These are phyloP conservation scores for Nasonovia ribisnigri DNA, from an alignment of 2,888 invertebrate species.

Conservation along the genomic window DNA sequence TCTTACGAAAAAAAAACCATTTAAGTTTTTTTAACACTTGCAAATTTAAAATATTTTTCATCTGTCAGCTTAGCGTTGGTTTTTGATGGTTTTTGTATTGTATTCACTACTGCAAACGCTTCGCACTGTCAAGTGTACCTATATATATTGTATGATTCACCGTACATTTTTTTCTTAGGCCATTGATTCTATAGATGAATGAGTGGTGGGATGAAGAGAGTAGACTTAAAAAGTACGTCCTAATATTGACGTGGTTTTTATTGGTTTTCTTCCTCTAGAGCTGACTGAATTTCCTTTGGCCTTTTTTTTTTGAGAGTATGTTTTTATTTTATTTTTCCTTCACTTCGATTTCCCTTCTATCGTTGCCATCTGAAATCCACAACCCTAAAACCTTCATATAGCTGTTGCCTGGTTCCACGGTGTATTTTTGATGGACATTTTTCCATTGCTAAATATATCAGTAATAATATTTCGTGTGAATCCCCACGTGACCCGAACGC, in stretches of 20 bases:
- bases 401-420: background rate
- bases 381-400: background rate
- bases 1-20: background rate
- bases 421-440: background rate
- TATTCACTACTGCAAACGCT: constrained; percentile 10
- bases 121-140: background rate
- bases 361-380: background rate
- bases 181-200: constrained; percentile 24
- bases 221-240: constrained; percentile 41
- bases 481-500: background rate
- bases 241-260: constrained; percentile 56
- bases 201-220: background rate
- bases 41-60: constrained; percentile 39
- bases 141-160: background rate
- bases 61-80: constrained; percentile 28
- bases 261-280: constrained; percentile 36
- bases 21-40: constrained; percentile 2
- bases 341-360: background rate
- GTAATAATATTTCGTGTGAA: constrained; percentile 9
- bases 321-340: background rate
- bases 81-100: background rate
- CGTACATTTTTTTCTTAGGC: background rate
- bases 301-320: background rate
- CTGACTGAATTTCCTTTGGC: background rate
- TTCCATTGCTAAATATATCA: constrained; percentile 9